Evolutionary conservation across 2,888 invertebrate genomes (phyloP).

Genomic region (Branchipolynoe longqiensis): DNA sequence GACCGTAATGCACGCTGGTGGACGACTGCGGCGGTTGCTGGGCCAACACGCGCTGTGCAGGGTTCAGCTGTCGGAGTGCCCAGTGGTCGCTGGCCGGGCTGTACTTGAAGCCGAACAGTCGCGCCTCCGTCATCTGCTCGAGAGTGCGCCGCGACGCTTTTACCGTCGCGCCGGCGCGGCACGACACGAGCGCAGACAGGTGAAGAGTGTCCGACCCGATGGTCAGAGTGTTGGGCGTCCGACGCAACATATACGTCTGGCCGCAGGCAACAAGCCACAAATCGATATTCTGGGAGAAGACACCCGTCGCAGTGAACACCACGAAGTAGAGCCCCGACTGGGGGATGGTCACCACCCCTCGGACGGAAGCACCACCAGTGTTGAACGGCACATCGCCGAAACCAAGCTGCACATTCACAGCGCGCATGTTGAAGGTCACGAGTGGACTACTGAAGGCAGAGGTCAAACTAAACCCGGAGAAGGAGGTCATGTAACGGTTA

Average conservation of each 20-base stretch:
- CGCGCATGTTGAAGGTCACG: not conserved
- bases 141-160: not conserved
- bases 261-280: not conserved
- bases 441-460: not conserved
- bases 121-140: not conserved
- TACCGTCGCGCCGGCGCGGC: not conserved
- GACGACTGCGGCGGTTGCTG: not conserved
- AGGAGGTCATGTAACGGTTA: not conserved
- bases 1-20: not conserved
- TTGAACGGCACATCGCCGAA: not conserved
- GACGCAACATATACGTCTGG: not conserved
- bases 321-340: slow-evolving; percentile 9
- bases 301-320: not conserved
- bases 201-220: not conserved
- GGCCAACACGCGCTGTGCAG: not conserved
- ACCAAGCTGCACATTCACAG: not conserved
- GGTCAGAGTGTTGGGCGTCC: not conserved
- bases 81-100: not conserved
- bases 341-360: not conserved
- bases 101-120: not conserved
- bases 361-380: too few species aligned
- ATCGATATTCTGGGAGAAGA: not conserved
- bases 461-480: slow-evolving; percentile 28
- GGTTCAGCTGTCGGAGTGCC: not conserved
- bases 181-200: not conserved